These are phyloP conservation scores for Cephus runcator DNA, from an alignment of 2,888 invertebrate genomes.

Conservation along the genomic window DNA sequence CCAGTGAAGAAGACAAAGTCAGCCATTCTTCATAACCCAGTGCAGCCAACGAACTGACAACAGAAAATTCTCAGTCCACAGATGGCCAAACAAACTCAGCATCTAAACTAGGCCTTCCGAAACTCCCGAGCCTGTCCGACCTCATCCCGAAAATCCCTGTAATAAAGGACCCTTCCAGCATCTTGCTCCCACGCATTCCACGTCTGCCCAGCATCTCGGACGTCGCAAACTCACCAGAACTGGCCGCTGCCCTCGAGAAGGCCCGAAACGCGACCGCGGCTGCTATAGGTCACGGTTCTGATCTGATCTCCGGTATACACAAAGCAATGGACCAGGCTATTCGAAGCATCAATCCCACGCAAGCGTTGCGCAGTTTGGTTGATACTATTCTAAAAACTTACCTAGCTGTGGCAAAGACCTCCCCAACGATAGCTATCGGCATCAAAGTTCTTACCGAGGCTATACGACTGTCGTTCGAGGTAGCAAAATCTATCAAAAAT, in stretches of 20 bases:
- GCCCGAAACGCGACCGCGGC: slow-evolving; percentile 27
- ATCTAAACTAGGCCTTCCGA: neutral
- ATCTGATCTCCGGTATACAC: slow-evolving; percentile 27
- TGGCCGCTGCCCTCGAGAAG: slow-evolving; percentile 15
- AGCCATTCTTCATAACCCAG: neutral
- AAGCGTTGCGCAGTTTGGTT: slow-evolving; percentile 21
- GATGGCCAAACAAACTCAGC: neutral
- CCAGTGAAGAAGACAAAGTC: neutral
- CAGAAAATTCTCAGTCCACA: neutral
- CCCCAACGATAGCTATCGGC: slow-evolving; percentile 23
- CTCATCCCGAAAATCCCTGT: slow-evolving; percentile 9
- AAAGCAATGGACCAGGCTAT: slow-evolving; percentile 28
- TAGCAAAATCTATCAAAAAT: neutral
- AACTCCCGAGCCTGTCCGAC: neutral
- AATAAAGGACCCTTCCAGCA: slow-evolving; percentile 1
- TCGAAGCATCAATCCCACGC: slow-evolving; percentile 24
- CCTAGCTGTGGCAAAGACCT: slow-evolving; percentile 23
- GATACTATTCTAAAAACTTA: slow-evolving; percentile 28
- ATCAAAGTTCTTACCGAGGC: slow-evolving; percentile 13
- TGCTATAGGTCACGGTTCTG: slow-evolving; percentile 16
- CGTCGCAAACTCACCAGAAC: slow-evolving; percentile 12
- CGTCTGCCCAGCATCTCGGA: slow-evolving; percentile 15
- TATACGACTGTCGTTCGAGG: neutral
- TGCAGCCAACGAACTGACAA: neutral
- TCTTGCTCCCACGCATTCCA: slow-evolving; percentile 20